Base-by-base conservation (phyloP, 2,797 vertebrate species). In the Mallotus villosus region DNA sequence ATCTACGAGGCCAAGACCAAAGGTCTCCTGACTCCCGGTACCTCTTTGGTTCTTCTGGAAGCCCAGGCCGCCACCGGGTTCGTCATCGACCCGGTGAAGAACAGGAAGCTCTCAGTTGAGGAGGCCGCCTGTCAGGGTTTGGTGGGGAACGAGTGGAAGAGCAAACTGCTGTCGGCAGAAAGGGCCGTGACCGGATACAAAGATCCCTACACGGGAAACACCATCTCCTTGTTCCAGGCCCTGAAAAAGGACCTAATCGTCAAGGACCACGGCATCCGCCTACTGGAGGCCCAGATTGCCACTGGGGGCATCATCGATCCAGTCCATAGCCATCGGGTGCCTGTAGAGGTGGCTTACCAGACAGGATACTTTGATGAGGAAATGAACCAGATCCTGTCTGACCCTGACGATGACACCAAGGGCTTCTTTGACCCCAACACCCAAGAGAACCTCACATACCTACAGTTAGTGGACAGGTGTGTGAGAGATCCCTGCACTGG, bases 181-280 rank as follows among this genome's bases (percentile, higher is more conserved):
- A 81, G 80, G 0, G 95, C 95, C 0, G 88, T 96, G 5, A 95
- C 92, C 0, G 96, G 96, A 8, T 95, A 95, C 55, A 93, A 63
- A n/a, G 96, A 98, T 63, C 96, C 95, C 0, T 94, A 94, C 74
- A 94, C 92, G 2, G 91, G 83, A 34, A 34, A 88, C 2, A 90
- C 78, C 0, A 95, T 96, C 71, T 96, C 95, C 0, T 85, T 96
- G 4, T 96, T 96, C 51, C 94, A 96, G 34, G 94, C 95, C 2
- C 88, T 95, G 91, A 92, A 93, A 75, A 97, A 95, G 68, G 95
- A 95, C 1, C 92, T 97, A 0, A 76, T 97, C 0, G 82, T 91
- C 0, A 89, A 88, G 53, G 93, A 94, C 51, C 94, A 95, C 72
- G 95, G 93, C 14, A 77, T 93, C 71, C 92, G 95, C 9, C 92